These are phyloP conservation scores for Rhagologus leucostigma DNA, from an alignment of 2,113 vertebrate genomes.

Conservation along the genomic window DNA sequence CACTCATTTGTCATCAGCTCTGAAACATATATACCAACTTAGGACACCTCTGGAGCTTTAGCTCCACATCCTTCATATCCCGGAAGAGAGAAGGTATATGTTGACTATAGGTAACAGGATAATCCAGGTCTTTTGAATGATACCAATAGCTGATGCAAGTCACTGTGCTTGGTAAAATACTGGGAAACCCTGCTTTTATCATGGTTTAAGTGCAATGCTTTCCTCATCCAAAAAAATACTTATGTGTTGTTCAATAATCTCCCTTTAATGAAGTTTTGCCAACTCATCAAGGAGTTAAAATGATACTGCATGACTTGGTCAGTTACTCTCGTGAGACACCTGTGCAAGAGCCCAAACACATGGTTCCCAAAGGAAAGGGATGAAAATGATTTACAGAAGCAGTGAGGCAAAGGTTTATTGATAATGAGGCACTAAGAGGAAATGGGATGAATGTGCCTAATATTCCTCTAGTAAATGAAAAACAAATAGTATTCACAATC, in stretches of 20 bases:
- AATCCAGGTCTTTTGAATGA: not conserved
- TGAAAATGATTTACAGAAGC: constrained; percentile 2
- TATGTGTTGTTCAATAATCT: not conserved
- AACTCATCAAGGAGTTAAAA: not conserved
- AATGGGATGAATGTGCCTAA: not conserved
- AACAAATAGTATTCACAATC: not conserved
- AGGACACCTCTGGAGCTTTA: not conserved
- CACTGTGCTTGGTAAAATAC: not conserved
- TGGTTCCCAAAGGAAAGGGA: not conserved
- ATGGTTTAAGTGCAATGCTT: not conserved
- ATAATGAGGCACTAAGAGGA: constrained; percentile 20
- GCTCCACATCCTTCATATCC: not conserved
- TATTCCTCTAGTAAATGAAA: not conserved
- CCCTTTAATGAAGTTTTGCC: not conserved
- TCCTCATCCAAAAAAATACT: not conserved
- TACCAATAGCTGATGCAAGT: not conserved
- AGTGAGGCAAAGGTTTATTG: not conserved
- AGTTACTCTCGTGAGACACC: not conserved
- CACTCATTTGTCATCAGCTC: not conserved
- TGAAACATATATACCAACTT: not conserved
- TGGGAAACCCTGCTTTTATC: not conserved
- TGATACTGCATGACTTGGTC: not conserved
- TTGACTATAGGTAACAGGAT: not conserved
- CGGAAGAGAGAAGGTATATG: not conserved
- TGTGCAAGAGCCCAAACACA: not conserved